Base-by-base conservation (phyloP, 1,140 invertebrate genomes). In the Drosophila rufa region DNA sequence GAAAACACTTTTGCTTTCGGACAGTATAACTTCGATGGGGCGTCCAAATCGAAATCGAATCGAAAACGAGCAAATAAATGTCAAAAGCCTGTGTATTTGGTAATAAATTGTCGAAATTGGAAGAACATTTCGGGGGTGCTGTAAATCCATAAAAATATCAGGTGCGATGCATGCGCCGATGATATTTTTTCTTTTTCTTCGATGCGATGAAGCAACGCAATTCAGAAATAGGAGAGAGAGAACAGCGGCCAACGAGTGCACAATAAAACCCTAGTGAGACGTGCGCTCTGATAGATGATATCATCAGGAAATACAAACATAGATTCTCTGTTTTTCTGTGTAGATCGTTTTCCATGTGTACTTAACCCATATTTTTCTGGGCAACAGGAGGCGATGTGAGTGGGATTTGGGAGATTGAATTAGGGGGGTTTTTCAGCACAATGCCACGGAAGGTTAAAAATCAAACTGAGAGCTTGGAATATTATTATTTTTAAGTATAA, bases 71-170 rank as follows among this genome's bases (percentile, higher is more conserved):
- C 69, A 86, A 71, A 82, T 85, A 86, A 87, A 82, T 75, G 79
- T 75, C 70, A 66, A 77, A 67, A 61, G 77, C 48, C 38, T 77
- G 75, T 77, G 74, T 87, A 75, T 75, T 87, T 57, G 85, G 68
- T 79, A 82, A 90, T 90, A 90, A 90, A 90, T 90, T 85, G 81
- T 90, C 75, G 81, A 90, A 90, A 90, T 90, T 90, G 75, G 86
- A 90, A 90, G 85, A 90, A 85, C 66, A 82, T 74, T 85, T 90
- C 50, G 81, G 81, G 67, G 78, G 67, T 51, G 69, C 75, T 84
- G 82, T 90, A 90, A 90, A 90, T 90, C 58, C 81, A 90, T 90
- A 90, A 90, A 90, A 85, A 85, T 85, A 89, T 90, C 85, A 89
- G 86, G 80, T 87, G 76, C 82, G 62, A 66, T 60, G 78, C 74